Base-by-base conservation (phyloP, 2,797 vertebrate species). In the Ataeniobius toweri region DNA sequence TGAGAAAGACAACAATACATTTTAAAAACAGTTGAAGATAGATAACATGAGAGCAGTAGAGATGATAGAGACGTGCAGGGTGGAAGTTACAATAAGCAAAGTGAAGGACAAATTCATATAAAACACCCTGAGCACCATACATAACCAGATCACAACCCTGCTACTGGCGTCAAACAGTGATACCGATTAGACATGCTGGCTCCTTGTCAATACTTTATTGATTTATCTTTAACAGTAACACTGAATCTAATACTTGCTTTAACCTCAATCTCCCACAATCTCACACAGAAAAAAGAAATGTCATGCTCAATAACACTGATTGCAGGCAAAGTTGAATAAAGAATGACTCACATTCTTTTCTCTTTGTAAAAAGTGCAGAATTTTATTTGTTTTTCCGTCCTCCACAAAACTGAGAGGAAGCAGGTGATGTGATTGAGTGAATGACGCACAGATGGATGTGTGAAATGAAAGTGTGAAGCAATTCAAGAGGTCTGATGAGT, bases 401-500 rank as follows among this genome's bases (percentile, higher is more conserved):
- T 75, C 5, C 41, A n/a, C 44, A 76, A 73, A 20, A 36, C 1
- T 59, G 24, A 24, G 2, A 71, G 58, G 73, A 13, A 72, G 46
- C 18, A 39, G 59, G 48, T 18, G 31, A 51, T 63, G 74, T 73
- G 63, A 84, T 56, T 4, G 36, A 75, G 36, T 61, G 36, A 55
- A 58, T 58, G 39, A 70, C 18, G 71, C 76, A 76, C 14, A 28
- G 51, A 78, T 12, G 5, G 56, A 0, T 7, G 1, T 36, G 71
- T 56, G 7, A 63, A 71, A 36, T 41, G 1, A 61, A 73, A 74
- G 41, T 55, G 36, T 1, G 24, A 18, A 77, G 48, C 74, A 73
- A 68, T 79, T 80, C 14, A 78, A 63, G 22, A 26, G 48, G 16
- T 75, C 22, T 79, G 82, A 86, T 74, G 73, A 83, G 58, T 80